These are phyloP conservation scores for Calliphora vicina DNA, from an alignment of 1,140 invertebrate species.

Conservation along the genomic window DNA sequence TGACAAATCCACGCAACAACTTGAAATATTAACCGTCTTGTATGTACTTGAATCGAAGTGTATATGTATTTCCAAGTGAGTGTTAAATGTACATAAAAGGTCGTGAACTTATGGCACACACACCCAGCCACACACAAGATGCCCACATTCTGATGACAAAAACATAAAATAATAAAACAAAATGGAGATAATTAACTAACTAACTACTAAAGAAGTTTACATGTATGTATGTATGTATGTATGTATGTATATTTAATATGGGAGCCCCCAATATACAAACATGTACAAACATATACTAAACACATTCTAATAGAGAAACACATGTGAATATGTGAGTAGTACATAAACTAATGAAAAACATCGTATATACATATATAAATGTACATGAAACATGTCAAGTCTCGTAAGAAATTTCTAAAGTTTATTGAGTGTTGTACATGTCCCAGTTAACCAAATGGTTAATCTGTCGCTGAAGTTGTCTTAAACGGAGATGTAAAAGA, in stretches of 20 bases:
- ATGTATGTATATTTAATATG: too few relatives aligned
- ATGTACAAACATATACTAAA: too few relatives aligned
- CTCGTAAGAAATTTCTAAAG: not conserved
- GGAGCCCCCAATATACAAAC: too few relatives aligned
- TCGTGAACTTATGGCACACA: not conserved
- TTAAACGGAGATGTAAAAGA: too few relatives aligned
- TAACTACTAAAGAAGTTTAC: not conserved
- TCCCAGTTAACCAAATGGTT: too few relatives aligned
- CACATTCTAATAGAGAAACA: too few relatives aligned
- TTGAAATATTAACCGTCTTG: not conserved
- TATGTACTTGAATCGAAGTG: not conserved
- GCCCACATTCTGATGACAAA: not conserved
- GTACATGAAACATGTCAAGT: not conserved
- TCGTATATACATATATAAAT: not conserved
- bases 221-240: too few relatives aligned
- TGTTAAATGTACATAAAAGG: not conserved
- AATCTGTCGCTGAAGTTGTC: too few relatives aligned
- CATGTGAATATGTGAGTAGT: not conserved
- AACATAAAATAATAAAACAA: not conserved
- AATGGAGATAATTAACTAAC: constrained; percentile 1
- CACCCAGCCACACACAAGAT: not conserved
- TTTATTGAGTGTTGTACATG: too few relatives aligned
- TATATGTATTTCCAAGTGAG: not conserved
- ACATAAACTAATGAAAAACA: not conserved
- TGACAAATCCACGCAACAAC: not conserved